Conservation (phyloP, 2,888 invertebrate genomes). For the Acleris cristana region DNA sequence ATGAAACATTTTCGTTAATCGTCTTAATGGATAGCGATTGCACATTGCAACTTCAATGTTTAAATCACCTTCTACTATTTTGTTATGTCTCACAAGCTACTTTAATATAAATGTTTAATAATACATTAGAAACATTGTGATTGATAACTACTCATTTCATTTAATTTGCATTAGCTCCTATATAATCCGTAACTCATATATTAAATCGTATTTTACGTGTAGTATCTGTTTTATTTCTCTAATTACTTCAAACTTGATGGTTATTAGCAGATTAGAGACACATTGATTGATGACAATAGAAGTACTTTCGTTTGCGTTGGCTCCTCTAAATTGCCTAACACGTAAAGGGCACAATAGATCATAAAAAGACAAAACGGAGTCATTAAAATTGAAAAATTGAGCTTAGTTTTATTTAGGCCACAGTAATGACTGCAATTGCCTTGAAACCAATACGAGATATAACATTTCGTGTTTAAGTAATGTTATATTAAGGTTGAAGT, state of each 20-base stretch:
- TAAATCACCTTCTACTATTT: background rate
- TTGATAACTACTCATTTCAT: constrained; percentile 8
- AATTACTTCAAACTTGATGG: background rate
- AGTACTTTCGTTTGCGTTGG: constrained; percentile 5
- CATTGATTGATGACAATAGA: constrained; percentile 11
- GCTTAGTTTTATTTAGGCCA: constrained; percentile 18
- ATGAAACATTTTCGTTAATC: constrained; percentile 21
- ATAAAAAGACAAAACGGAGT: constrained; percentile 32
- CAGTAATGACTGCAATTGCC: constrained; percentile 34
- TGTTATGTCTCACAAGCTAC: background rate
- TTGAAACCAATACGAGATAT: constrained; percentile 26
- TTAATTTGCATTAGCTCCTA: constrained; percentile 5
- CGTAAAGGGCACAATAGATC: constrained; percentile 17
- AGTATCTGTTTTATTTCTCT: background rate
- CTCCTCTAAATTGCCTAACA: constrained; percentile 5
- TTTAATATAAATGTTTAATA: constrained; percentile 12
- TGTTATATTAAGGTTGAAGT: background rate
- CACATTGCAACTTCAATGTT: background rate
- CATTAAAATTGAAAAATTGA: constrained; percentile 32
- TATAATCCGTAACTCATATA: background rate
- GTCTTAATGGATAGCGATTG: constrained; percentile 24
- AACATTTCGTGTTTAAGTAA: background rate
- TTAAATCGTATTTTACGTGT: background rate
- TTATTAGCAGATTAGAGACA: constrained; percentile 19
- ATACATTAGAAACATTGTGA: constrained; percentile 17